These are phyloP conservation scores for Chelidonichthys spinosus DNA, from an alignment of 2,797 vertebrate genomes.

Conservation along the genomic window DNA sequence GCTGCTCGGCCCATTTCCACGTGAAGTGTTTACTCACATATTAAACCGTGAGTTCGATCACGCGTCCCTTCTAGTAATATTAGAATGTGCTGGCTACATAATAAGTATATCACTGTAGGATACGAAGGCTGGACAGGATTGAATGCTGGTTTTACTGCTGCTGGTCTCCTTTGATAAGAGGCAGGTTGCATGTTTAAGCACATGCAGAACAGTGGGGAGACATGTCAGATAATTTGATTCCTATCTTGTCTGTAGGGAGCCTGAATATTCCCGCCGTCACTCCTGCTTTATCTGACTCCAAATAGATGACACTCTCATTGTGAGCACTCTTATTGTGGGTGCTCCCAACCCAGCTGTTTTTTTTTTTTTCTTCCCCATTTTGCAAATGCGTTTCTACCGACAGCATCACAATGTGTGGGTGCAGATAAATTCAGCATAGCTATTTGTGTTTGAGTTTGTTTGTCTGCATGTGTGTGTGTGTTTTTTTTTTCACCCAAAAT, in stretches of 20 bases:
- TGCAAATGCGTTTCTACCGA: conserved; percentile 35
- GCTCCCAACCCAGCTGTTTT: conserved; percentile 22
- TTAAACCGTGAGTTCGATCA: neutral
- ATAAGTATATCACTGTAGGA: too few species aligned
- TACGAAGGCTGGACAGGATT: neutral
- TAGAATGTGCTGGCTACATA: neutral
- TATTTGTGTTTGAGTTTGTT: conserved; percentile 13
- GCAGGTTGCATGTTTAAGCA: conserved; percentile 23
- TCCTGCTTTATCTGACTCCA: conserved; percentile 35
- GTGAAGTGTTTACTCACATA: neutral
- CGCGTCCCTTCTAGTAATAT: neutral
- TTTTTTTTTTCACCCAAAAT: conserved; percentile 13
- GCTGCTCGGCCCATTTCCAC: conserved; percentile 22
- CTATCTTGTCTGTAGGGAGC: conserved; percentile 31
- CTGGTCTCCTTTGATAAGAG: conserved; percentile 34
- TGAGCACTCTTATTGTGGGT: conserved; percentile 24
- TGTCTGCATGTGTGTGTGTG: neutral
- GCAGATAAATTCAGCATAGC: conserved; percentile 36
- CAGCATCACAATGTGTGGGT: conserved; percentile 37
- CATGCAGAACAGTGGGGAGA: conserved; percentile 9
- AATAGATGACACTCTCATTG: conserved; percentile 38
- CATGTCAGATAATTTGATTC: conserved; percentile 37
- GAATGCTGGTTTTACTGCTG: conserved; percentile 2
- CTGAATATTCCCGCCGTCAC: conserved; percentile 8
- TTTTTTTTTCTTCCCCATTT: conserved; percentile 13